Evolutionary conservation across 2,113 vertebrate species (phyloP), one percentile per base, ranked within the genome.

Genomic region (Cygnus atratus): DNA sequence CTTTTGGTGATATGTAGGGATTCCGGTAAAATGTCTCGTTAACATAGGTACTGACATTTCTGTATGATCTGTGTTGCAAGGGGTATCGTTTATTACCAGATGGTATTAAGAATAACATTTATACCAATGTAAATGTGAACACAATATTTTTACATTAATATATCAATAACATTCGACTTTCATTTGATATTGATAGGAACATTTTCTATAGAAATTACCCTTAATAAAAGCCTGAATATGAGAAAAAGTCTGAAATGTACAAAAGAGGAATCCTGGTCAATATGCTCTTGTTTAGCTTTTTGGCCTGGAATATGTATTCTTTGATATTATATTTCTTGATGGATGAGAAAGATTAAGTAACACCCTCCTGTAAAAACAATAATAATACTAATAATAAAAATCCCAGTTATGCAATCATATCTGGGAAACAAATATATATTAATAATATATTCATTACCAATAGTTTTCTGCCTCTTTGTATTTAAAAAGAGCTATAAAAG

Each of bases 11-110:
- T 54, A 31, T 16, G 26, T 33, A 54, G 50, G 31, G 48, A 84
- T 62, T 91, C 76, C 48, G 41, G 65, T 67, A 90, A 85, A 91
- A 92, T 66, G 63, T 63, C 46, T 92, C 85, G 87, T 94, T 88
- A 86, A 28, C 43, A 75, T n/a, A 71, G 61, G 16, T 28, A 82
- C 57, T 67, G 41, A 65, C 11, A 75, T 88, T 94, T 83, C 58
- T 90, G 10, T 78, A 35, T 77, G 50, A 67, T 83, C 13, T 67
- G 18, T 78, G 61, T 52, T 77, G 67, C 39, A 67, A 41, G 28
- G 28, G 35, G 21, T 70, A 55, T 11, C 67, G 25, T 25, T 88
- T 90, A 57, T 92, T 88, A 72, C 6, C 4, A 81, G 25, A 26
- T 13, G 7, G 5, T 29, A 39, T 39, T 59, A 77, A 26, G 33